phyloP scores from a whole-genome alignment of 1,140 invertebrate genomes.

The Eumeta japonica region DNA sequence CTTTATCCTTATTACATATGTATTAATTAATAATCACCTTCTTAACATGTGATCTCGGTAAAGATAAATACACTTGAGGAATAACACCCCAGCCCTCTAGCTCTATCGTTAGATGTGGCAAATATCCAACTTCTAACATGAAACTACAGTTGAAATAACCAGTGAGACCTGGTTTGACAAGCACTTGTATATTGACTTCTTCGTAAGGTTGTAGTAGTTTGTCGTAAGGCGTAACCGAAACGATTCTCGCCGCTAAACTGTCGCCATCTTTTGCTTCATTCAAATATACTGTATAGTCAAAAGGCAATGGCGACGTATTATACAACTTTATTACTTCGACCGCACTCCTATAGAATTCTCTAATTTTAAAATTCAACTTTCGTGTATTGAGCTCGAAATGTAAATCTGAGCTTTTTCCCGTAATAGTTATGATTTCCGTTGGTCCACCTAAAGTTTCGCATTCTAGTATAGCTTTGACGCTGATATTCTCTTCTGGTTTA shows the following conservation, averaged over 20 bases:
- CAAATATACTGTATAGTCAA: conserved; percentile 43
- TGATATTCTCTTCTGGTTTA: conserved; percentile 29
- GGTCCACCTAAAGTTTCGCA: conserved; percentile 46
- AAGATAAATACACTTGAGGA: conserved; percentile 38
- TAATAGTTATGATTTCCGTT: conserved; percentile 29
- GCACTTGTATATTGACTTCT: conserved; percentile 27
- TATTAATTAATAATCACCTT: conserved; percentile 24
- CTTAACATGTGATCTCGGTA: conserved; percentile 24
- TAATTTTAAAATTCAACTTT: conserved; percentile 45
- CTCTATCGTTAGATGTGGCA: conserved; percentile 39
- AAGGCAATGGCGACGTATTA: conserved; percentile 33
- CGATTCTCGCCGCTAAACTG: conserved; percentile 31
- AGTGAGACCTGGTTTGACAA: conserved; percentile 35
- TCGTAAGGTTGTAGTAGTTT: conserved; percentile 32
- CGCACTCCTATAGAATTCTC: conserved; percentile 43
- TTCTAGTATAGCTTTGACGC: conserved; percentile 33
- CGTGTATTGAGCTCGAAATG: conserved; percentile 32
- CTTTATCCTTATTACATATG: too few relatives aligned
- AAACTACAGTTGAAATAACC: conserved; percentile 39
- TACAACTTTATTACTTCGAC: conserved; percentile 28
- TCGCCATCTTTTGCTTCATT: conserved; percentile 28
- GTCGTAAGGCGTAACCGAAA: conserved; percentile 27
- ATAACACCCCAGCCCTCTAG: conserved; percentile 47
- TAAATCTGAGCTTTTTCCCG: conserved; percentile 41
- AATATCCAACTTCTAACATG: conserved; percentile 38